Base-by-base conservation (phyloP, 2,888 invertebrate species). In the Thera britannica region DNA sequence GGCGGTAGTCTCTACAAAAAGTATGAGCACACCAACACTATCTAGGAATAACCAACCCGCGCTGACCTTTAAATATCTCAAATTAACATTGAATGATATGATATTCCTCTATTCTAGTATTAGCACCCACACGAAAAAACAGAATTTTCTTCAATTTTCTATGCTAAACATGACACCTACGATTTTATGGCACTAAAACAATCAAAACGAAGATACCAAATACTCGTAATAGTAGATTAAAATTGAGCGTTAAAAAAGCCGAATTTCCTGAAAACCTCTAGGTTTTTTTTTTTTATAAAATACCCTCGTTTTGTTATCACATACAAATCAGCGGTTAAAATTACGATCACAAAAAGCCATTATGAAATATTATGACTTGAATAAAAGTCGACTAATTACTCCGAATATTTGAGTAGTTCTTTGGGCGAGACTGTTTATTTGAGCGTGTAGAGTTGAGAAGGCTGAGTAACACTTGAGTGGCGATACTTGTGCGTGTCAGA, bases 401-500 rank as follows among this genome's bases (percentile, higher is more conserved):
- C 58, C 59, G 36, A 67, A 41, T 44, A 57, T 61, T 3, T 64
- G 54, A 36, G n/a, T 54, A 44, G 66, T 61, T 62, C 52, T 66
- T 56, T 49, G 57, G 62, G n/a, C 41, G 59, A 67, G 59, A 75
- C 58, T 67, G 66, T 70, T 48, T 3, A 36, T 36, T 49, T 57
- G 62, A 48, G 64, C 54, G 48, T 46, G 12, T 56, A 9, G 72
- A 61, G 62, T 65, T 55, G 48, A 57, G 46, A 67, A 46, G 56
- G 55, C 49, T 56, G 46, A 60, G 62, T 60, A 49, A 70, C 54
- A 54, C 41, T 12, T 52, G 59, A 38, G 8, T 11, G 36, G 23
- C 12, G 49, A 8, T 12, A 9, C 34, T 34, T 35, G 44, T 36
- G 36, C 46, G 38, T 56, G 85, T 92, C 89, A 90, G 71, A 87